phyloP scores from a whole-genome alignment of 2,113 vertebrate genomes.

The Excalfactoria chinensis region DNA sequence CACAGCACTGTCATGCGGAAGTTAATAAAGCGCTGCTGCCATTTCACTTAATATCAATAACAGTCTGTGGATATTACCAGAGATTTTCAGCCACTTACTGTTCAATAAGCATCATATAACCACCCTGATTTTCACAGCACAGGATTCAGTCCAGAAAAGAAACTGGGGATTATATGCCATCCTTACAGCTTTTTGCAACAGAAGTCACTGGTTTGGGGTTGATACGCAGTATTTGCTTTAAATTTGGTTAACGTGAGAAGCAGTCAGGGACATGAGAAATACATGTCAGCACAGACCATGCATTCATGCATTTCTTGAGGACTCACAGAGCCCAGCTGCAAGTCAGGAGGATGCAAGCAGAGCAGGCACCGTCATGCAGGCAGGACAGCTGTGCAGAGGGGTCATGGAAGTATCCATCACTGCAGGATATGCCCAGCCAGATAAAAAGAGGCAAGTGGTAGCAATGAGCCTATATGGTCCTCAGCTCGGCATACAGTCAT shows the following conservation, averaged over 20 bases:
- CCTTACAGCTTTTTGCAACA: neutral
- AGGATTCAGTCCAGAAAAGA: neutral
- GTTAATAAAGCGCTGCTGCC: neutral
- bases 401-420: neutral
- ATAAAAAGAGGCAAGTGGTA: neutral
- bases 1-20: neutral
- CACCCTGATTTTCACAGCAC: constrained; percentile 10
- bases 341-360: neutral
- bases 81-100: constrained; percentile 44
- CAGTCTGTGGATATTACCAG: neutral
- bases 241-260: constrained; percentile 30
- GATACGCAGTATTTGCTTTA: neutral
- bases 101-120: constrained; percentile 37
- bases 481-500: neutral
- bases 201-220: neutral
- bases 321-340: neutral
- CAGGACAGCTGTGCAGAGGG: neutral
- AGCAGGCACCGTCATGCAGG: neutral
- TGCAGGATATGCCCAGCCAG: neutral
- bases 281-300: neutral
- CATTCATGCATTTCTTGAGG: neutral
- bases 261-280: neutral
- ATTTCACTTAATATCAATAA: neutral
- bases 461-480: neutral
- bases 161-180: constrained; percentile 32